Base-by-base conservation (phyloP, 2,113 vertebrate genomes). In the Ascaphus truei region DNA sequence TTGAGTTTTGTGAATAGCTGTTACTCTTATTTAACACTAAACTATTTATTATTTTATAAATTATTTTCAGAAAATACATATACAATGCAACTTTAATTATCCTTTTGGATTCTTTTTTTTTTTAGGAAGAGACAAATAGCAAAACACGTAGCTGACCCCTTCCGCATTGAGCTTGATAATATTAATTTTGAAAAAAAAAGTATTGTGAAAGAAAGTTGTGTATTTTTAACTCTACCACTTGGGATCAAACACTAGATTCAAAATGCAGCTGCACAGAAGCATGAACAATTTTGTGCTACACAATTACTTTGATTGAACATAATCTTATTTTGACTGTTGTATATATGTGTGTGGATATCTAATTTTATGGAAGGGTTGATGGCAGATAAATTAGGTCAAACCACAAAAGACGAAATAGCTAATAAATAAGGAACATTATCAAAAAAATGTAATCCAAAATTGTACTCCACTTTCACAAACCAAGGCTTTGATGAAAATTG, bases 251-350 rank as follows among this genome's bases (percentile, higher is more conserved):
- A 34, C 37, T 69, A 78, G 72, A 77, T 76, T 68, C 75, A 79
- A 80, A 85, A 81, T 74, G 68, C 84, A 89, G 86, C 83, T 84
- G 74, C 75, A 80, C 64, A 71, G 61, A 59, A 74, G 80, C 81
- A 84, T 68, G 80, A 78, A 83, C 85, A 83, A 81, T 88, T 87
- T 82, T 79, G 64, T 87, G 80, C 71, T 79, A 74, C 67, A 78
- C 86, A 90, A 91, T 93, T 90, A 88, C 84, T 76, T 83, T 91
- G 84, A 92, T 90, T 89, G 87, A 80, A 77, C 77, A 79, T 88
- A 86, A 90, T 90, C 86, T 86, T 81, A 88, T 91, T 85, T 84
- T 81, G 80, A 77, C 72, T 79, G 53, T 13, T 68, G 51, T 73
- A 71, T 74, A 71, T 79, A 52, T 78, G 55, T 81, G 74, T 81